These are phyloP conservation scores for Aplidium turbinatum DNA, from an alignment of 23 tunicate species.

Conservation along the genomic window DNA sequence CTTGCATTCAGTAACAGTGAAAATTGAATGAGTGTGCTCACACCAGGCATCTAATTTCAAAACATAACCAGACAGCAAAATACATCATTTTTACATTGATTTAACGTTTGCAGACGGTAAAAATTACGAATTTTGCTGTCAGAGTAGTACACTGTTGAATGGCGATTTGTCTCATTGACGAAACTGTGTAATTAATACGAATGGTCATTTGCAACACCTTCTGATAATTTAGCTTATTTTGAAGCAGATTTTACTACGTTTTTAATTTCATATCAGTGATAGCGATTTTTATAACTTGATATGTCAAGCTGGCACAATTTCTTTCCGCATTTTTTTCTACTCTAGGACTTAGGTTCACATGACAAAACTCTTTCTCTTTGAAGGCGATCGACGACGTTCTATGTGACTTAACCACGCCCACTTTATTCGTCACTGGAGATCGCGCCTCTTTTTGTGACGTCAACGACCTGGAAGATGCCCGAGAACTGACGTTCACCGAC, in stretches of 20 bases:
- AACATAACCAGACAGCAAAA: background rate
- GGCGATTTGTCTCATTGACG: too few relatives aligned
- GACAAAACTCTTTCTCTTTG: background rate
- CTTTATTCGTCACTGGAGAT: slow-evolving; percentile 73
- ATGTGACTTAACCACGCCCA: slow-evolving; percentile 76
- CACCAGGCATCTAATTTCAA: too few relatives aligned
- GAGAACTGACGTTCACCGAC: slow-evolving; percentile 54
- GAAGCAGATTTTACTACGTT: too few relatives aligned
- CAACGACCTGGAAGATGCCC: slow-evolving; percentile 57
- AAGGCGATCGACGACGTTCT: slow-evolving; percentile 73
- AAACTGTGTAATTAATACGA: too few relatives aligned
- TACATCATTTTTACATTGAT: background rate
- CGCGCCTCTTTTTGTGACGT: slow-evolving; percentile 53
- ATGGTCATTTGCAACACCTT: too few relatives aligned
- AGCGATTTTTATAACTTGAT: too few relatives aligned
- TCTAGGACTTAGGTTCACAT: background rate
- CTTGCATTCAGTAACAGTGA: background rate
- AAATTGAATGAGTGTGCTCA: background rate
- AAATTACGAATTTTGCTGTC: too few relatives aligned
- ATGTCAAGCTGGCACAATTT: too few relatives aligned
- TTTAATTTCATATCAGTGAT: too few relatives aligned
- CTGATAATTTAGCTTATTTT: too few relatives aligned
- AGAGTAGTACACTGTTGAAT: too few relatives aligned
- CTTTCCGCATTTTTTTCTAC: too few relatives aligned
- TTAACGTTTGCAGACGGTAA: background rate